Evolutionary conservation across 2,797 vertebrate species (phyloP).

Genomic region (Ctenosaura bakeri): DNA sequence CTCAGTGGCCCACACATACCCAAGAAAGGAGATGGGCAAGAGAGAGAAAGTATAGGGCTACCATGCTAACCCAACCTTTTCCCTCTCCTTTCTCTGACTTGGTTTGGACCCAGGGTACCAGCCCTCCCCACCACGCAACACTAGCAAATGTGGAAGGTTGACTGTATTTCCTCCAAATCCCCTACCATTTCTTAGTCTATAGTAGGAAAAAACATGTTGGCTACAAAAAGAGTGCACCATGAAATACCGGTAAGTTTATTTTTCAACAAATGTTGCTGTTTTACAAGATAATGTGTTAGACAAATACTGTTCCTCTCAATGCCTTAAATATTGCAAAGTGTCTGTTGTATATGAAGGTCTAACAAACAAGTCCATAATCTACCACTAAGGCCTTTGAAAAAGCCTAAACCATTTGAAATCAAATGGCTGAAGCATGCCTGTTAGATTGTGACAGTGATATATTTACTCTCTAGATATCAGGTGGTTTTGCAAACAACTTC

Average conservation of each 20-base stretch:
- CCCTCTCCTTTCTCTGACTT: no score
- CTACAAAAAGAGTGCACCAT: no score
- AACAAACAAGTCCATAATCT: not conserved
- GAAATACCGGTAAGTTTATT: not conserved
- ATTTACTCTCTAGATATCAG: conserved; percentile 75
- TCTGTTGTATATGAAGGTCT: no score
- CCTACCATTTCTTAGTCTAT: not conserved
- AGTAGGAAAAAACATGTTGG: not conserved
- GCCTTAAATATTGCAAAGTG: not conserved
- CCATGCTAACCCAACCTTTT: no score
- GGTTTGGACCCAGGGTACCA: no score
- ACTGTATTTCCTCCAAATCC: no score
- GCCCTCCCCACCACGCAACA: no score
- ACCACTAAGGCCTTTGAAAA: not conserved
- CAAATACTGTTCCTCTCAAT: not conserved
- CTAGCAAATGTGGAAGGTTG: no score
- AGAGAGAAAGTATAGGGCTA: no score
- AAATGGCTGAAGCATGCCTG: not conserved
- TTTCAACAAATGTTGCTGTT: not conserved
- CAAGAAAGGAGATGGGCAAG: no score
- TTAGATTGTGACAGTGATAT: not conserved
- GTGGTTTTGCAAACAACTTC: conserved; percentile 79
- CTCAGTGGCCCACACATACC: no score
- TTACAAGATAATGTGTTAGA: not conserved
- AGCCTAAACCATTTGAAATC: not conserved